These are phyloP conservation scores for Scaptodrosophila lebanonensis DNA, from an alignment of 1,140 invertebrate genomes.

Conservation along the genomic window DNA sequence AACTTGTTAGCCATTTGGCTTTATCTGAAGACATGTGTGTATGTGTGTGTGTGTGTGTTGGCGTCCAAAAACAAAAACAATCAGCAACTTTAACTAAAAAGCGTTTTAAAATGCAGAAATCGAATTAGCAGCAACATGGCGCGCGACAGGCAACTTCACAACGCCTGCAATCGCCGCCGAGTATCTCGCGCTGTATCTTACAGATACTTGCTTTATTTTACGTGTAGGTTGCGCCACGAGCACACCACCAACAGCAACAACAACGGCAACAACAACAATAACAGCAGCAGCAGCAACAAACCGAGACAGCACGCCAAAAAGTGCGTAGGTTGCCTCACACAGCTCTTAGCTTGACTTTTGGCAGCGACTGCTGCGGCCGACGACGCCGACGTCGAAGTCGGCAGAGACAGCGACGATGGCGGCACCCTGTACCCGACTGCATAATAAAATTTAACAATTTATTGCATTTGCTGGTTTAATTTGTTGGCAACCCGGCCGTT, in stretches of 20 bases:
- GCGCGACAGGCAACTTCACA: slow-evolving; percentile 14
- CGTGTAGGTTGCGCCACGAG: slow-evolving; percentile 49
- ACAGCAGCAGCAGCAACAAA: not conserved
- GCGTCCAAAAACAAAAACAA: slow-evolving; percentile 52
- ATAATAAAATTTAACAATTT: slow-evolving; percentile 75
- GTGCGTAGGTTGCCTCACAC: no score
- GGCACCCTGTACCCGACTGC: slow-evolving; percentile 53
- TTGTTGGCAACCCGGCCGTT: slow-evolving; percentile 47
- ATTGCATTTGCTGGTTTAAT: slow-evolving; percentile 71
- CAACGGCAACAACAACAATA: not conserved
- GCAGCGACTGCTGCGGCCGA: not conserved
- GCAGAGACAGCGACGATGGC: no score
- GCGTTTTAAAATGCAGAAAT: slow-evolving; percentile 69
- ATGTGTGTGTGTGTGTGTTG: slow-evolving; percentile 50
- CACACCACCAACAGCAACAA: not conserved
- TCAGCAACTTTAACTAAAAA: slow-evolving; percentile 65
- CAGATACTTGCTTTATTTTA: slow-evolving; percentile 56
- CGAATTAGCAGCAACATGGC: slow-evolving; percentile 66
- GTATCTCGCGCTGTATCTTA: slow-evolving; percentile 54
- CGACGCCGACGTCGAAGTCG: no score
- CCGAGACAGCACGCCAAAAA: no score
- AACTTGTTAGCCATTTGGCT: slow-evolving; percentile 27
- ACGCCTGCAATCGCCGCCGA: slow-evolving; percentile 20
- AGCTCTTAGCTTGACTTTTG: not conserved
- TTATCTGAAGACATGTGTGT: no score